Evolutionary conservation across 2,888 invertebrate species (phyloP), one percentile per base, ranked within the genome.

Genomic region (Ophion obscuratus): DNA sequence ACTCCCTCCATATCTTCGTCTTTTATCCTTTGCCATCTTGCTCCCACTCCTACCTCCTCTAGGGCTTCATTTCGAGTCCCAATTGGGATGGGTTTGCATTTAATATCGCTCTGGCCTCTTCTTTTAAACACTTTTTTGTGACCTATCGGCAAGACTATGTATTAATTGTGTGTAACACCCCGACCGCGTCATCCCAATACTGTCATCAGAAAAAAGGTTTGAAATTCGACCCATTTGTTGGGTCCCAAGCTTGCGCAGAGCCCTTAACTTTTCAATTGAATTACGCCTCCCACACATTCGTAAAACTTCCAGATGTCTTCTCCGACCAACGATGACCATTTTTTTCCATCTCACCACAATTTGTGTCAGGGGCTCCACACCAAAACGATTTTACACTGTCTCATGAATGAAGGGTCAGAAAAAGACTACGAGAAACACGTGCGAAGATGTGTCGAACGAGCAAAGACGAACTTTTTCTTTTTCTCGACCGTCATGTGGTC

Each of bases 381-480:
- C 66, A 17, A 20, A 44, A 44, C 20, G 66, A 76, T 53, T 64
- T 53, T 20, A 53, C 64, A 27, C 31, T 11, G 53, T 66, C 76
- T 31, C 31, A 36, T 20, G 27, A 14, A 24, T 31, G 20, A 53
- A 11, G 31, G 57, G 61, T 20, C 5, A 40, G 40, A 67, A 77
- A 67, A 24, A 77, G 27, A 20, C 44, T n/a, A 53, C n/a, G 75
- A 64, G 44, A 47, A 27, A 73, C 36, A 67, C 62, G 76, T 76
- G 76, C 31, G 67, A 64, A 83, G 66, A 40, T 47, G 66, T 36
- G 64, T 83, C 59, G 59, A 74, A 78, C 74, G 59, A 73, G 31
- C n/a, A 27, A 31, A 57, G 71, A 66, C 14, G 57, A 62, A 66
- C 17, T 83, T 20, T 68, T 73, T 64, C 47, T 79, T 67, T 81